Percentiles rank a stretch among this genome's conserved stretches.
Conservation (phyloP, 2,113 vertebrate genomes). For the Eonycteris spelaea region DNA sequence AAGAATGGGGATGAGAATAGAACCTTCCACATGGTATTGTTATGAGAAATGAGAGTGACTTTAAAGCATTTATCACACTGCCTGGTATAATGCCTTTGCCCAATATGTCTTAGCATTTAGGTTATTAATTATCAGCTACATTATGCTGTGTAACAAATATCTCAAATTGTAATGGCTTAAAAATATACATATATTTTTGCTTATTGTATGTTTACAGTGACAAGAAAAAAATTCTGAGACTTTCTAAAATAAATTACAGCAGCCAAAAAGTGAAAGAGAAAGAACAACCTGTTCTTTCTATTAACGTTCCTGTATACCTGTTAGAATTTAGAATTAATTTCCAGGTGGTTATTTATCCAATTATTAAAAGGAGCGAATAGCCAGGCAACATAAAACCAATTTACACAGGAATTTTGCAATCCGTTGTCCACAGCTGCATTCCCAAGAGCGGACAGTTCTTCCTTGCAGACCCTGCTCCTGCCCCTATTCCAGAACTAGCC, state of each 20-base stretch:
- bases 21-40: background rate
- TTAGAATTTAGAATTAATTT: background rate
- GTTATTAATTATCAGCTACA: background rate
- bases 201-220: background rate
- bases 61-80: background rate
- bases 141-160: background rate
- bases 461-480: background rate
- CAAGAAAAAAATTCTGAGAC: background rate
- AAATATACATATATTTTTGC: background rate
- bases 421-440: background rate
- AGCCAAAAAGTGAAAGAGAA: background rate
- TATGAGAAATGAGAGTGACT: background rate
- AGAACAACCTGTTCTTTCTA: background rate
- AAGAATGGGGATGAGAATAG: background rate
- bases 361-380: background rate
- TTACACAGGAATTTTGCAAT: background rate
- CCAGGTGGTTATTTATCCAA: background rate
- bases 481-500: background rate
- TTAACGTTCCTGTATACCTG: background rate
- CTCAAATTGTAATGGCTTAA: background rate
- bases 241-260: background rate
- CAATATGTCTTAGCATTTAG: background rate
- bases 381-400: background rate
- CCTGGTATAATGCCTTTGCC: background rate
- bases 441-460: background rate